Conservation (phyloP, 1,140 invertebrate species). For the Pachypeltis micranthus region DNA sequence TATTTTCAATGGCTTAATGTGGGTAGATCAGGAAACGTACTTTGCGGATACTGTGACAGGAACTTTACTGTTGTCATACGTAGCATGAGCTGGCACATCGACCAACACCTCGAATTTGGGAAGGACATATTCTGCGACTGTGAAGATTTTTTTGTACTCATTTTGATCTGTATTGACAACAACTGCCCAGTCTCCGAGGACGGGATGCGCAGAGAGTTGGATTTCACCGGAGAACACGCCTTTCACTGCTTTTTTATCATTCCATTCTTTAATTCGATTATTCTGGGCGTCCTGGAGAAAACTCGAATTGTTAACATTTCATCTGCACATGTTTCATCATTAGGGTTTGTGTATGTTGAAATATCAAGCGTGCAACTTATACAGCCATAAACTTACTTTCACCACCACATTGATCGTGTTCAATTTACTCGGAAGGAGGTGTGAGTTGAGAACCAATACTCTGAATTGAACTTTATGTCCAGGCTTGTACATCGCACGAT, state of each 20-base stretch:
- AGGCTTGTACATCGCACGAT: constrained; percentile 88
- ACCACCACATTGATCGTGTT: constrained; percentile 40
- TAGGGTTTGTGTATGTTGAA: no score
- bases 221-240: constrained; percentile 71
- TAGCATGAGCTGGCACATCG: constrained; percentile 63
- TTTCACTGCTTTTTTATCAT: constrained; percentile 48
- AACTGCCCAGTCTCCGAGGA: constrained; percentile 87
- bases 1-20: no score
- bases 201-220: constrained; percentile 65
- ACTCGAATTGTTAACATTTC: background rate
- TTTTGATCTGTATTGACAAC: constrained; percentile 48
- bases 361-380: no score
- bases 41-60: constrained; percentile 66
- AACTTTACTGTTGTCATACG: constrained; percentile 65
- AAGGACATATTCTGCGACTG: constrained; percentile 82
- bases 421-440: constrained; percentile 46
- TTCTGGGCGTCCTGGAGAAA: constrained; percentile 54
- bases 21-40: constrained; percentile 43
- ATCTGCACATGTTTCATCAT: no score
- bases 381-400: background rate
- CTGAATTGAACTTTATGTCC: constrained; percentile 72
- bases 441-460: constrained; percentile 61
- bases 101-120: constrained; percentile 85
- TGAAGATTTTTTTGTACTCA: constrained; percentile 55
- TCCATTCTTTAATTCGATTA: constrained; percentile 72